Evolutionary conservation across 1,140 invertebrate genomes (phyloP).

Genomic region (Stegodyphus mimosarum): DNA sequence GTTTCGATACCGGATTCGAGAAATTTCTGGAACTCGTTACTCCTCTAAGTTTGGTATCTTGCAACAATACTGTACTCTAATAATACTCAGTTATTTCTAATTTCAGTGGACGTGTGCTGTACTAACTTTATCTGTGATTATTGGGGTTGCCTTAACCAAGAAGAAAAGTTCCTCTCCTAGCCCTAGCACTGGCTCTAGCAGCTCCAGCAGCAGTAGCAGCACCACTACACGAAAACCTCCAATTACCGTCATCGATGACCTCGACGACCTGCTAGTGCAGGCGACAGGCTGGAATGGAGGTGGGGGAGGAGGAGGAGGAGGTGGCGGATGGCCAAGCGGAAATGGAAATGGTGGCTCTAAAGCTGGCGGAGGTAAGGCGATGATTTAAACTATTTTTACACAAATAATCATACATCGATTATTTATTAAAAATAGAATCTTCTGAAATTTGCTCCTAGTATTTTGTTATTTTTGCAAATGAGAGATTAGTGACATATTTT

Average conservation of each 20-base stretch:
- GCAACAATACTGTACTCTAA: no score
- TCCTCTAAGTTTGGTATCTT: no score
- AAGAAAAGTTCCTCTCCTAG: conserved; percentile 22
- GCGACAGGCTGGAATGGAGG: conserved; percentile 33
- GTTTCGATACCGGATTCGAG: no score
- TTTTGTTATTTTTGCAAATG: no score
- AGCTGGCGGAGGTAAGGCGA: background rate
- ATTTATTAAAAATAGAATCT: no score
- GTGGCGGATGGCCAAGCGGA: conserved; percentile 30
- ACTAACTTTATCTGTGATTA: conserved; percentile 35
- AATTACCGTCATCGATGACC: conserved; percentile 39
- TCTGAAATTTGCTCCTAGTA: no score
- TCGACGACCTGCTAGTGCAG: conserved; percentile 51
- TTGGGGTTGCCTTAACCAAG: conserved; percentile 47
- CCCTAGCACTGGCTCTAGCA: background rate
- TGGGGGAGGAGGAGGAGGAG: conserved; percentile 30
- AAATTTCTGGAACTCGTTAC: no score
- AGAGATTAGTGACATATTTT: no score
- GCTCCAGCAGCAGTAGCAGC: background rate
- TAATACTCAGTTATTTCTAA: background rate
- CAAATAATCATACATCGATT: no score
- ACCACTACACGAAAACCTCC: conserved; percentile 37
- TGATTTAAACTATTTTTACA: no score
- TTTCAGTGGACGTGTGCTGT: conserved; percentile 48
- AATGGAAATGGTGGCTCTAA: conserved; percentile 16